Evolutionary conservation across 2,113 vertebrate genomes (phyloP).

Genomic region (Edolisoma coerulescens): DNA sequence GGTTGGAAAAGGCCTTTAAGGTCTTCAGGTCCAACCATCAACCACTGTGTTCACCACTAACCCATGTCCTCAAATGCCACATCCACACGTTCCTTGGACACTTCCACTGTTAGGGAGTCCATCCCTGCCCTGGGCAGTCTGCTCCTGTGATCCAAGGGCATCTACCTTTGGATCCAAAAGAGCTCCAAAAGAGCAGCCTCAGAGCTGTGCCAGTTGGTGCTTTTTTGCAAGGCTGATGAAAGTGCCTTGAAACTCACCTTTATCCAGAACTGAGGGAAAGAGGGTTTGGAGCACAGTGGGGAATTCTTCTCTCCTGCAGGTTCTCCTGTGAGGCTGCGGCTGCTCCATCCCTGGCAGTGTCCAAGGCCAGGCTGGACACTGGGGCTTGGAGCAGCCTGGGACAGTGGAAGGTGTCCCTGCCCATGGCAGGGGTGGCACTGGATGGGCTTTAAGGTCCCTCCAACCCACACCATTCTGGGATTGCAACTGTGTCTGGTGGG

Average conservation of each 20-base stretch:
- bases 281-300: neutral
- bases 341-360: neutral
- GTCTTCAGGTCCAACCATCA: neutral
- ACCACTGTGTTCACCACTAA: neutral
- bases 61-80: neutral
- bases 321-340: neutral
- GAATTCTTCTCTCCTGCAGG: neutral
- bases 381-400: neutral
- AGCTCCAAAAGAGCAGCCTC: neutral
- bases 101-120: neutral
- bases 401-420: neutral
- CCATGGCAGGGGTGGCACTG: neutral
- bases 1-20: neutral
- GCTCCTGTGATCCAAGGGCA: neutral
- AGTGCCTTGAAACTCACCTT: neutral
- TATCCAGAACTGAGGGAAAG: neutral
- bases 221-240: neutral
- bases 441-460: neutral
- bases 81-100: fast-evolving
- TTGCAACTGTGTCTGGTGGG: neutral
- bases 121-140: neutral
- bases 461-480: neutral
- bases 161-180: neutral
- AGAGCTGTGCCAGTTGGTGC: neutral
- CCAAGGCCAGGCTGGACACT: fast-evolving